phyloP scores from a whole-genome alignment of 2,888 invertebrate genomes.

The Troilus luridus region DNA sequence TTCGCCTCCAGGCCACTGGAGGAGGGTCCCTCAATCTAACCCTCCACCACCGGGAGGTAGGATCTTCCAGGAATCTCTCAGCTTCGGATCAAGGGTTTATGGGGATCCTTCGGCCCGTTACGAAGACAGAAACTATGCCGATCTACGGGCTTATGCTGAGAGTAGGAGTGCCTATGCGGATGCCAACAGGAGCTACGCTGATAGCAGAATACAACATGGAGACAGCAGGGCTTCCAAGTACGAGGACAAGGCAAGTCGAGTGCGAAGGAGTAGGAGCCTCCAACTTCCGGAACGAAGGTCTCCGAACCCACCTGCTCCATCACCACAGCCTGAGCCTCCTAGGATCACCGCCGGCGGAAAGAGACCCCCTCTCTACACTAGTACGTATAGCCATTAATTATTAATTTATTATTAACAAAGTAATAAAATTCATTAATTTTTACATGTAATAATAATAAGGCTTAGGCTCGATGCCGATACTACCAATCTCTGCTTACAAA shows the following conservation, averaged over 20 bases:
- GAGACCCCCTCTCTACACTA: slow-evolving; percentile 53
- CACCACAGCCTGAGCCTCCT: slow-evolving; percentile 47
- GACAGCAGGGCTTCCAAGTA: slow-evolving; percentile 57
- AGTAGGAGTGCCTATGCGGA: slow-evolving; percentile 51
- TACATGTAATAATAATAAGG: too few species aligned
- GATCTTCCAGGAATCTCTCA: background rate
- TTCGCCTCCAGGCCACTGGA: slow-evolving; percentile 50
- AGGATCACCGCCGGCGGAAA: slow-evolving; percentile 44
- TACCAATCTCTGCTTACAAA: too few species aligned
- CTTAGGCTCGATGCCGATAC: too few species aligned
- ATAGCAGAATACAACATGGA: slow-evolving; percentile 61
- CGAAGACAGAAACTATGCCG: slow-evolving; percentile 45
- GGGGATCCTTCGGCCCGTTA: slow-evolving; percentile 12
- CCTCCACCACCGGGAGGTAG: background rate
- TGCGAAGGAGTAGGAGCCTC: slow-evolving; percentile 74
- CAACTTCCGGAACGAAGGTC: slow-evolving; percentile 76
- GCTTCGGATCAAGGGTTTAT: background rate
- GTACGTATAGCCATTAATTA: background rate
- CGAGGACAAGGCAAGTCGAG: slow-evolving; percentile 67
- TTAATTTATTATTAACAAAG: background rate
- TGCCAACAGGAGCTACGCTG: slow-evolving; percentile 57
- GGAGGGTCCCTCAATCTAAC: slow-evolving; percentile 27
- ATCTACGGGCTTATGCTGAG: slow-evolving; percentile 17
- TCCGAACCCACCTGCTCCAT: slow-evolving; percentile 55
- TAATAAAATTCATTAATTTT: too few species aligned